Conservation (phyloP, 2,888 invertebrate genomes). For the Apotomis capreana region DNA sequence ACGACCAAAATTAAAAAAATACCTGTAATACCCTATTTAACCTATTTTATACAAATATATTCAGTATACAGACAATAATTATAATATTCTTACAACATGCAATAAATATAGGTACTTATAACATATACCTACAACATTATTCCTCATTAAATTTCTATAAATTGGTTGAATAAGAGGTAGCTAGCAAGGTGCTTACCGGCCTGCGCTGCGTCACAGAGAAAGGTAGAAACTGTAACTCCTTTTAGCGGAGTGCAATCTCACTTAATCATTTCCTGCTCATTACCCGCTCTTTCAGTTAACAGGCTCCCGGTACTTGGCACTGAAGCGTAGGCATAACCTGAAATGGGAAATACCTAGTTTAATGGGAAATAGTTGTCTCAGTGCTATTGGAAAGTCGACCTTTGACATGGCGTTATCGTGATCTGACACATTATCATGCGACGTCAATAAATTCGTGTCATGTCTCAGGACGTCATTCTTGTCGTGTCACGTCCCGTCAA, state of each 20-base stretch:
- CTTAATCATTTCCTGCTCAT: slow-evolving; percentile 43
- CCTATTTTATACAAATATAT: too few species aligned
- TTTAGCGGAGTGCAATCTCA: slow-evolving; percentile 42
- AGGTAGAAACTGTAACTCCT: slow-evolving; percentile 34
- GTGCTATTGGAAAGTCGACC: slow-evolving; percentile 26
- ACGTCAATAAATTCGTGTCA: slow-evolving; percentile 65
- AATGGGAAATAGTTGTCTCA: neutral
- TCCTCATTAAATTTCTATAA: neutral
- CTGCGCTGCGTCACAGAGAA: slow-evolving; percentile 6
- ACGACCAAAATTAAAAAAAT: too few species aligned
- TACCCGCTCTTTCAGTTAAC: slow-evolving; percentile 42
- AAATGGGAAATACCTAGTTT: slow-evolving; percentile 11
- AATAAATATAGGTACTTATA: neutral
- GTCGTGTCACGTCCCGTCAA: slow-evolving; percentile 56
- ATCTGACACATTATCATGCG: slow-evolving; percentile 54
- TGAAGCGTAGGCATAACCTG: slow-evolving; percentile 25
- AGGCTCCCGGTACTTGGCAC: slow-evolving; percentile 24
- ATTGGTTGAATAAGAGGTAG: slow-evolving; percentile 3
- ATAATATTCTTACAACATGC: too few species aligned
- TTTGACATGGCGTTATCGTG: slow-evolving; percentile 45
- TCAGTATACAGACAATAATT: too few species aligned
- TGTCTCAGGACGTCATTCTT: slow-evolving; percentile 54
- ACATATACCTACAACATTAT: neutral
- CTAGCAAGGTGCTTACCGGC: slow-evolving; percentile 1
- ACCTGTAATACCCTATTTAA: too few species aligned